Percentiles rank a stretch among this genome's conserved stretches.
Evolutionary conservation across 2,888 invertebrate species (phyloP).

Genomic region (Labia minor): DNA sequence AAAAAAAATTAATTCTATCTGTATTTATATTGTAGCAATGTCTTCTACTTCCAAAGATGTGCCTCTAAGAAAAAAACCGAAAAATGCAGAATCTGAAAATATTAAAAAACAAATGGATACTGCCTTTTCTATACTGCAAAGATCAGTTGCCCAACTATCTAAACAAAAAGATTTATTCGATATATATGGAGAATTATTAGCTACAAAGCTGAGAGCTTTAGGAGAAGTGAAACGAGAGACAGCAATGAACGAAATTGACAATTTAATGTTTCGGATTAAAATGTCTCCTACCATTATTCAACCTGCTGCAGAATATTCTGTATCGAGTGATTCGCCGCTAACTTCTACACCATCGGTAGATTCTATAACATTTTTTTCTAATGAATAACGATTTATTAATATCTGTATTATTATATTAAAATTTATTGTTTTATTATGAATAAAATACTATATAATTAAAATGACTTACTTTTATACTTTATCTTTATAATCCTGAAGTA

Average conservation of each 20-base stretch:
- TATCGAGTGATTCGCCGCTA: too few relatives aligned
- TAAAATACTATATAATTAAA: too few relatives aligned
- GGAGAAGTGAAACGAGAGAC: not conserved
- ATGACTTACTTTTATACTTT: too few relatives aligned
- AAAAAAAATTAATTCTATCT: not conserved
- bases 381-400: too few relatives aligned
- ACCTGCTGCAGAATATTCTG: too few relatives aligned
- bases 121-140: not conserved
- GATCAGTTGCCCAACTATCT: not conserved
- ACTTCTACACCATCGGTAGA: too few relatives aligned
- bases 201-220: not conserved
- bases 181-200: slow-evolving; percentile 3
- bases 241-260: not conserved
- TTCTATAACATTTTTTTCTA: too few relatives aligned
- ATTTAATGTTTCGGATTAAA: not conserved
- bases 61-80: not conserved
- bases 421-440: too few relatives aligned
- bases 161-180: not conserved
- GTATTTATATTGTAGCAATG: not conserved
- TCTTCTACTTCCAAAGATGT: not conserved
- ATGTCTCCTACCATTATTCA: too few relatives aligned
- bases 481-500: too few relatives aligned
- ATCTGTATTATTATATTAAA: too few relatives aligned
- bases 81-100: not conserved
- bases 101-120: not conserved